Percentiles rank a stretch among this genome's conserved stretches.
These are phyloP conservation scores for Urocyon cinereoargenteus DNA, from an alignment of 2,797 vertebrate genomes.

Conservation along the genomic window DNA sequence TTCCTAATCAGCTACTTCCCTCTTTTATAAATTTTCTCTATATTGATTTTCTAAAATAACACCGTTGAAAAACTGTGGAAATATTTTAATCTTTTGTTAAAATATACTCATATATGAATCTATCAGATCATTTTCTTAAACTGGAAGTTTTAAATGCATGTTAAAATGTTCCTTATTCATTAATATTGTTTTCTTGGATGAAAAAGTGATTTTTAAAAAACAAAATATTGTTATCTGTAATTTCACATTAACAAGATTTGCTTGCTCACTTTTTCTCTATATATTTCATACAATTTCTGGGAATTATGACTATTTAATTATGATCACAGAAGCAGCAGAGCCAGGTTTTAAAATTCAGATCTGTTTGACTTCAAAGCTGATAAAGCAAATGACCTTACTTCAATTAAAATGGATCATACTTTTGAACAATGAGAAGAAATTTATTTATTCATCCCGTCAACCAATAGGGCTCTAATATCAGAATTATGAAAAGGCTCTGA, in stretches of 20 bases:
- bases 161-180: not conserved
- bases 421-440: not conserved
- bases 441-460: not conserved
- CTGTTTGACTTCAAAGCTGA: slow-evolving; percentile 10
- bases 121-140: not conserved
- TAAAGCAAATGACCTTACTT: not conserved
- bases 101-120: not conserved
- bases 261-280: not conserved
- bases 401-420: not conserved
- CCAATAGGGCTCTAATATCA: not conserved
- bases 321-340: not conserved
- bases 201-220: not conserved
- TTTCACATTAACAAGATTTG: not conserved
- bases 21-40: not conserved
- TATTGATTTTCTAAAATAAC: not conserved
- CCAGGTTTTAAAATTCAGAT: not conserved
- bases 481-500: slow-evolving; percentile 23
- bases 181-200: not conserved
- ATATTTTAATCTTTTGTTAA: not conserved
- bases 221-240: not conserved
- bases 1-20: not conserved
- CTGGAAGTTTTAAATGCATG: not conserved
- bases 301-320: not conserved
- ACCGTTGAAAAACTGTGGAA: not conserved
- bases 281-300: not conserved